Conservation (phyloP, 2,797 vertebrate species). For the Eutrigla gurnardus region DNA sequence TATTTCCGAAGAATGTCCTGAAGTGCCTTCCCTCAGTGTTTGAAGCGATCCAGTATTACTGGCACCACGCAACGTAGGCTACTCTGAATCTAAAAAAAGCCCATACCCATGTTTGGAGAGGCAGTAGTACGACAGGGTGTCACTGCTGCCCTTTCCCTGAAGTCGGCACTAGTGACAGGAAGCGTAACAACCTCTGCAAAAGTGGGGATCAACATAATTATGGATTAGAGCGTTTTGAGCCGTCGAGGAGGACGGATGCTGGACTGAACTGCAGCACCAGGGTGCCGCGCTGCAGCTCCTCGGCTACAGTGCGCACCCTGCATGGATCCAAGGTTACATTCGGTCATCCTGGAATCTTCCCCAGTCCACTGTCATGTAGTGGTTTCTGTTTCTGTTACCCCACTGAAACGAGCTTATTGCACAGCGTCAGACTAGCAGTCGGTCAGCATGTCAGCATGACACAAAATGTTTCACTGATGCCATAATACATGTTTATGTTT, state of each 20-base stretch:
- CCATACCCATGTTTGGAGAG: conserved; percentile 28
- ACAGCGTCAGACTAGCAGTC: conserved; percentile 12
- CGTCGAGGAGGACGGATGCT: conserved; percentile 13
- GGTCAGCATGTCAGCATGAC: neutral
- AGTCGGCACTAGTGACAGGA: conserved; percentile 28
- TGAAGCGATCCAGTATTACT: conserved; percentile 11
- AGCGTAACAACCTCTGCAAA: conserved; percentile 47
- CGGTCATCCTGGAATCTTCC: conserved; percentile 13
- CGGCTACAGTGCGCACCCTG: conserved; percentile 5
- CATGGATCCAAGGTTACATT: neutral
- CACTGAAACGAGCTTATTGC: neutral
- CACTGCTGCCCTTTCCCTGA: conserved; percentile 12
- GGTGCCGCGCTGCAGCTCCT: neutral
- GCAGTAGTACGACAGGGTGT: neutral
- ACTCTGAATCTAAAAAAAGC: conserved; percentile 33
- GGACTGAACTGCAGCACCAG: conserved; percentile 14
- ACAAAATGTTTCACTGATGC: conserved; percentile 5
- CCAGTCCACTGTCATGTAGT: conserved; percentile 5
- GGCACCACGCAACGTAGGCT: conserved; percentile 2
- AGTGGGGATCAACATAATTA: conserved; percentile 41
- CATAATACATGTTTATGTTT: neutral
- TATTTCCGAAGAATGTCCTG: conserved; percentile 4
- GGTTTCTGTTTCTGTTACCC: neutral
- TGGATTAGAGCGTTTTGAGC: conserved; percentile 40
- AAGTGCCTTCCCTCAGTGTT: neutral